phyloP scores from a whole-genome alignment of 2,888 invertebrate species.

The Xestia ashworthii region DNA sequence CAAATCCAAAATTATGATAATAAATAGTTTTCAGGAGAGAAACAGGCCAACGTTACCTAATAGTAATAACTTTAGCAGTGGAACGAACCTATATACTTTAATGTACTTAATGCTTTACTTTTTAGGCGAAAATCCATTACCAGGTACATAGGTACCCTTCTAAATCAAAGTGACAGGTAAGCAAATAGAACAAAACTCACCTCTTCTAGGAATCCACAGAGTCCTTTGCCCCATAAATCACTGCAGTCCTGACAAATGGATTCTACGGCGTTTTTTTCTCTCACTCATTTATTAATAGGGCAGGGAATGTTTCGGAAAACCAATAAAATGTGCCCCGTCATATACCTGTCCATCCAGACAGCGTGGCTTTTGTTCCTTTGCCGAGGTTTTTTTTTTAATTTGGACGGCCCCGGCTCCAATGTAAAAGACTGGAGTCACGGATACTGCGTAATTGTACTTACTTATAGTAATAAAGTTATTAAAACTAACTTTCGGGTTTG shows the following conservation, averaged over 20 bases:
- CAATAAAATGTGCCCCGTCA: conserved; percentile 91
- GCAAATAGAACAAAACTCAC: conserved; percentile 90
- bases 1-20: neutral
- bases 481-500: conserved; percentile 61
- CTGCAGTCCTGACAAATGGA: conserved; percentile 89
- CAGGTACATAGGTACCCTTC: conserved; percentile 74
- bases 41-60: neutral
- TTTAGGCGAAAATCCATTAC: conserved; percentile 59
- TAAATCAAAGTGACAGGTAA: conserved; percentile 90
- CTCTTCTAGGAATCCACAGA: conserved; percentile 88
- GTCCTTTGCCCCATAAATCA: conserved; percentile 89
- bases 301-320: conserved; percentile 90
- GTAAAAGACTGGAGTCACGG: conserved; percentile 69
- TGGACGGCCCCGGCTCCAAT: conserved; percentile 71
- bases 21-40: neutral
- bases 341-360: conserved; percentile 90
- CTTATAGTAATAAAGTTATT: conserved; percentile 65
- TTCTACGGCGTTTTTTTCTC: conserved; percentile 88
- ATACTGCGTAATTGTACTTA: conserved; percentile 62
- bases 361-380: conserved; percentile 88
- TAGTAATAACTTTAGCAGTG: neutral
- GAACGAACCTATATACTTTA: conserved; percentile 5
- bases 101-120: conserved; percentile 57
- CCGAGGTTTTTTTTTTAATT: conserved; percentile 76
- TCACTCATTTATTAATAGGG: conserved; percentile 90